phyloP scores from a whole-genome alignment of 2,888 invertebrate genomes.

The Hirtodrosophila duncani region DNA sequence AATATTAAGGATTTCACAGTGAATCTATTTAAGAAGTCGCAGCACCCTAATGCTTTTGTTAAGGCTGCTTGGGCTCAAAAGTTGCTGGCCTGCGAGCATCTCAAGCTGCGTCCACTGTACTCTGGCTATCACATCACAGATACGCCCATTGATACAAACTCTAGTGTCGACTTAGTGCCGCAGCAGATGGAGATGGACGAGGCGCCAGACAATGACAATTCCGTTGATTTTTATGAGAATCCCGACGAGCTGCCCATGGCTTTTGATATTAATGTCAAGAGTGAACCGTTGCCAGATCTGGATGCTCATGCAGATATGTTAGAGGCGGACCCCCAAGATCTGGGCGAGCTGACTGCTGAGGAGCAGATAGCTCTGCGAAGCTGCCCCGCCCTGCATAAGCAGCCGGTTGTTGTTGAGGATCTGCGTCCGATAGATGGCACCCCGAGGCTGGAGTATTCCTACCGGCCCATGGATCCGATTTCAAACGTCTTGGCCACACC shows the following conservation, averaged over 20 bases:
- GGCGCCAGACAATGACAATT: too few species aligned
- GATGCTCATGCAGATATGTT: slow-evolving; percentile 56
- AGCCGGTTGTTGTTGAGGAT: slow-evolving; percentile 80
- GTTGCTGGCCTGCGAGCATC: slow-evolving; percentile 47
- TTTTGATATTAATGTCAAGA: slow-evolving; percentile 83
- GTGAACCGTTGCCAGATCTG: slow-evolving; percentile 81
- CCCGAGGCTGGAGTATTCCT: slow-evolving; percentile 84
- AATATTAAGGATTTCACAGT: slow-evolving; percentile 45
- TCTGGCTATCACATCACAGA: slow-evolving; percentile 75
- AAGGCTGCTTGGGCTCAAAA: slow-evolving; percentile 54
- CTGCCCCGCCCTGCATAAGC: slow-evolving; percentile 75
- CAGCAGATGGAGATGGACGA: slow-evolving; percentile 39
- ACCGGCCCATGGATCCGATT: slow-evolving; percentile 80
- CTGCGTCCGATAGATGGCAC: slow-evolving; percentile 80
- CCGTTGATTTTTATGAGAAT: slow-evolving; percentile 77
- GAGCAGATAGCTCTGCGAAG: slow-evolving; percentile 74
- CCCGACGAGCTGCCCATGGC: slow-evolving; percentile 81
- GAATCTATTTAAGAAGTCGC: not conserved
- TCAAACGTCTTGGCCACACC: slow-evolving; percentile 88
- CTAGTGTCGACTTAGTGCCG: not conserved
- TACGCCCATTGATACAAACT: slow-evolving; percentile 63
- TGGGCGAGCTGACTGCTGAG: slow-evolving; percentile 77
- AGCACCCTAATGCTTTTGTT: slow-evolving; percentile 20
- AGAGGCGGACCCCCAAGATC: slow-evolving; percentile 78
- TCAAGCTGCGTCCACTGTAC: slow-evolving; percentile 70